These are phyloP conservation scores for Drosophila tripunctata DNA, from an alignment of 2,888 invertebrate genomes.

Conservation along the genomic window DNA sequence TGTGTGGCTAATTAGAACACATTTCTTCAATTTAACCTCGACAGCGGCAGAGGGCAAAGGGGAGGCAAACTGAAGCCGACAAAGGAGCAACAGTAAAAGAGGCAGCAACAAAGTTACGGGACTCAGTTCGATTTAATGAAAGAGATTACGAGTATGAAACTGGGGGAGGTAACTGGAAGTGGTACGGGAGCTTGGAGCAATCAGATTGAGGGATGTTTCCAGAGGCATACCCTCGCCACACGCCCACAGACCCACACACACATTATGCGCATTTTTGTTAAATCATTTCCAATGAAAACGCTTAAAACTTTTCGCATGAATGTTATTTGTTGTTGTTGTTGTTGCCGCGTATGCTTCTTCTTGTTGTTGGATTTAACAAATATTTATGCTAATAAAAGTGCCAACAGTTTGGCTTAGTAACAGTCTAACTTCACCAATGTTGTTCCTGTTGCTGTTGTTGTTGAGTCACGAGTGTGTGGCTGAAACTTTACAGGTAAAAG, in stretches of 20 bases:
- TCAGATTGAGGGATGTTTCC: slow-evolving; percentile 32
- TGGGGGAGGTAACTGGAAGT: neutral
- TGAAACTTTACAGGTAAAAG: slow-evolving; percentile 34
- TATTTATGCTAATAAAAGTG: slow-evolving; percentile 76
- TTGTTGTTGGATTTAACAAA: slow-evolving; percentile 70
- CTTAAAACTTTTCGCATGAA: slow-evolving; percentile 74
- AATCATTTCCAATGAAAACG: slow-evolving; percentile 75
- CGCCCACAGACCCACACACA: neutral
- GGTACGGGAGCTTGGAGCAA: neutral
- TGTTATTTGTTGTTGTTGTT: slow-evolving; percentile 48
- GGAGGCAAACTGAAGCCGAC: slow-evolving; percentile 44
- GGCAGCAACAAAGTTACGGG: slow-evolving; percentile 5
- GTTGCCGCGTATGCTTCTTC: slow-evolving; percentile 13
- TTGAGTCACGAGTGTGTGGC: slow-evolving; percentile 20
- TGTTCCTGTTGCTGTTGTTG: neutral
- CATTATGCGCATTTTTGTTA: slow-evolving; percentile 54
- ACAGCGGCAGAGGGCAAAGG: slow-evolving; percentile 39
- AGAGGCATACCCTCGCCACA: neutral
- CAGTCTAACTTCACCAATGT: slow-evolving; percentile 42
- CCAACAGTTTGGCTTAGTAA: slow-evolving; percentile 50
- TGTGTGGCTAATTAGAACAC: slow-evolving; percentile 78
- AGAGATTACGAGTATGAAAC: slow-evolving; percentile 46
- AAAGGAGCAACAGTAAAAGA: slow-evolving; percentile 21
- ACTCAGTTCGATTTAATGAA: slow-evolving; percentile 68
- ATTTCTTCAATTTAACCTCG: slow-evolving; percentile 76